Evolutionary conservation across 1,140 invertebrate species (phyloP).

Genomic region (Holcopasites calliopsidis): DNA sequence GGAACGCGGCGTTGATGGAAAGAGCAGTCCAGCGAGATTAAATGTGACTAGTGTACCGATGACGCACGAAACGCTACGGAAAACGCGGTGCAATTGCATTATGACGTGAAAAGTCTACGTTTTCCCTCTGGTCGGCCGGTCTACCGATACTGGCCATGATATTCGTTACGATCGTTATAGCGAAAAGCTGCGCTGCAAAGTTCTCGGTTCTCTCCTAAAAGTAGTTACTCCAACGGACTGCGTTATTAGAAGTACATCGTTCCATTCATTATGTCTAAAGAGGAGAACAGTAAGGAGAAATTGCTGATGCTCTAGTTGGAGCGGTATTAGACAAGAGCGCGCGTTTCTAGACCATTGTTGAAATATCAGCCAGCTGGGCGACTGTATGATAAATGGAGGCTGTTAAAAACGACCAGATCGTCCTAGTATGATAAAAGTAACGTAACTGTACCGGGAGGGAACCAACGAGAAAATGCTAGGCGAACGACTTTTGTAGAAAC

Average conservation of each 20-base stretch:
- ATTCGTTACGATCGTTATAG: too few relatives aligned
- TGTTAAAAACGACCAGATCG: slow-evolving; percentile 33
- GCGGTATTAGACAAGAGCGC: slow-evolving; percentile 1
- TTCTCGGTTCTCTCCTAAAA: too few relatives aligned
- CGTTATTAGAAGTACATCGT: too few relatives aligned
- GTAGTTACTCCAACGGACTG: too few relatives aligned
- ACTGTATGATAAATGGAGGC: not conserved
- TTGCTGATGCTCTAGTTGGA: too few relatives aligned
- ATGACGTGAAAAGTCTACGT: not conserved
- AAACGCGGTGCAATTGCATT: not conserved
- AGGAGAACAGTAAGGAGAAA: too few relatives aligned
- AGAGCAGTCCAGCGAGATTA: not conserved
- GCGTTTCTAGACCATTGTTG: slow-evolving; percentile 3
- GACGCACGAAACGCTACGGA: slow-evolving; percentile 9
- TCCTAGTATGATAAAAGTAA: slow-evolving; percentile 25
- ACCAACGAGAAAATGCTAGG: not conserved
- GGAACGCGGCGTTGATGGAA: not conserved
- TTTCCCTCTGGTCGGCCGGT: slow-evolving; percentile 1
- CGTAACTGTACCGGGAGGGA: slow-evolving; percentile 24
- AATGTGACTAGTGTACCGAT: not conserved
- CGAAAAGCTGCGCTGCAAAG: slow-evolving; percentile 5
- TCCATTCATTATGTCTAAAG: too few relatives aligned
- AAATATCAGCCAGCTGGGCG: slow-evolving; percentile 1
- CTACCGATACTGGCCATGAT: slow-evolving; percentile 6
- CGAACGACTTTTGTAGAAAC: not conserved